Evolutionary conservation across 2,888 invertebrate genomes (phyloP).

Genomic region (Nemapogon koenigi): DNA sequence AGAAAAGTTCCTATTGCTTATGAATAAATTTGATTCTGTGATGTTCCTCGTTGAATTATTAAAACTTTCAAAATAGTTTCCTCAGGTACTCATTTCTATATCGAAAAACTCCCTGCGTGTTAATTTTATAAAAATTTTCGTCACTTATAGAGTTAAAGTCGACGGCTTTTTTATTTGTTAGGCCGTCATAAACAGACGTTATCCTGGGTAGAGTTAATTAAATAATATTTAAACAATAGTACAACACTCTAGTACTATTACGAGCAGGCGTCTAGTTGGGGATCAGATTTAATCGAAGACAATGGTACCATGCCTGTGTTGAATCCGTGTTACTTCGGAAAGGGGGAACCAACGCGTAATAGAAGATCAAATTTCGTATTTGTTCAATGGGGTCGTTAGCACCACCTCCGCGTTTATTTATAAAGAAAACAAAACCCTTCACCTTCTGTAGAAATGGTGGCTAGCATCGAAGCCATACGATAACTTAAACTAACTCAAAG

Average conservation of each 20-base stretch:
- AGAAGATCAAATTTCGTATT: conserved; percentile 64
- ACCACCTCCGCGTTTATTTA: conserved; percentile 59
- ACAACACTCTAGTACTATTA: conserved; percentile 5
- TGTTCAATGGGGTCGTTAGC: conserved; percentile 61
- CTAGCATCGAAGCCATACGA: conserved; percentile 9
- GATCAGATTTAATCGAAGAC: conserved; percentile 10
- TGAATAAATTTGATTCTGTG: no score
- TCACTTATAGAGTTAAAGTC: no score
- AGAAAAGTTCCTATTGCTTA: no score
- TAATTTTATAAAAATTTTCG: no score
- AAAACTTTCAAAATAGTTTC: no score
- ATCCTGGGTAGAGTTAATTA: conserved; percentile 5
- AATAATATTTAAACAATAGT: conserved; percentile 9
- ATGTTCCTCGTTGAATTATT: no score
- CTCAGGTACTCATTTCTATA: no score
- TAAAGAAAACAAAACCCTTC: conserved; percentile 62
- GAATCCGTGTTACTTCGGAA: conserved; percentile 4
- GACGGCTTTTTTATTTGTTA: no score
- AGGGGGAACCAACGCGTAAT: conserved; percentile 55
- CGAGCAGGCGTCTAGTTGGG: background rate
- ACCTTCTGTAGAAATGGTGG: conserved; percentile 24
- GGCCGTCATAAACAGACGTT: conserved; percentile 4
- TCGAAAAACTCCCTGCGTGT: no score
- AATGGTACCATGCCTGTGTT: no score
- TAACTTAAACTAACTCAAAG: conserved; percentile 1